Percentiles rank a stretch among this genome's conserved stretches.
These are phyloP conservation scores for Pteropus rufus DNA, from an alignment of 2,797 vertebrate species.

Conservation along the genomic window DNA sequence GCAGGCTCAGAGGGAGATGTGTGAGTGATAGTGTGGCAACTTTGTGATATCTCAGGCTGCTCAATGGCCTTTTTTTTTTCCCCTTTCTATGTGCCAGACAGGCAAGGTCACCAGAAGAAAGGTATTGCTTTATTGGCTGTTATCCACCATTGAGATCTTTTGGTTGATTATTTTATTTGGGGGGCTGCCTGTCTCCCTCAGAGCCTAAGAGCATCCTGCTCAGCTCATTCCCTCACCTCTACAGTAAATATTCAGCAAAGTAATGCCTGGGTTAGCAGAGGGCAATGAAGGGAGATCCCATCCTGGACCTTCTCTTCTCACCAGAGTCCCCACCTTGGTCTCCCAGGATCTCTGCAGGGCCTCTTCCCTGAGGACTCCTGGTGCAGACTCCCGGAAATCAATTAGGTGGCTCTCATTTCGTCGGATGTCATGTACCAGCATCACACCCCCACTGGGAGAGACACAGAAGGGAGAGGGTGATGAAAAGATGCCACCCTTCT, in stretches of 20 bases:
- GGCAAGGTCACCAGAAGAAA: background rate
- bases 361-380: conserved; percentile 87
- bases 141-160: background rate
- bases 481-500: background rate
- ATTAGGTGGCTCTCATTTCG: conserved; percentile 93
- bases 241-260: background rate
- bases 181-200: background rate
- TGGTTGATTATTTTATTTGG: background rate
- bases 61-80: background rate
- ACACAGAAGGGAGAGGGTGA: conserved; percentile 39
- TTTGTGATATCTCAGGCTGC: background rate
- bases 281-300: background rate
- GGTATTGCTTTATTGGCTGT: background rate
- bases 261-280: background rate
- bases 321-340: conserved; percentile 84
- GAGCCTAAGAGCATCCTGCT: background rate
- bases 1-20: background rate
- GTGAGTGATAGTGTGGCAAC: background rate
- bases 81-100: background rate
- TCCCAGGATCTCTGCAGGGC: conserved; percentile 85
- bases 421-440: conserved; percentile 96
- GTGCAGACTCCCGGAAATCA: conserved; percentile 97
- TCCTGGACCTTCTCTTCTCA: background rate
- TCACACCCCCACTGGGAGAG: conserved; percentile 92
- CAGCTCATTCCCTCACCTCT: conserved; percentile 2